Evolutionary conservation across 2,797 vertebrate species (phyloP), one percentile per base, ranked within the genome.

Genomic region (Sebastes alutus): DNA sequence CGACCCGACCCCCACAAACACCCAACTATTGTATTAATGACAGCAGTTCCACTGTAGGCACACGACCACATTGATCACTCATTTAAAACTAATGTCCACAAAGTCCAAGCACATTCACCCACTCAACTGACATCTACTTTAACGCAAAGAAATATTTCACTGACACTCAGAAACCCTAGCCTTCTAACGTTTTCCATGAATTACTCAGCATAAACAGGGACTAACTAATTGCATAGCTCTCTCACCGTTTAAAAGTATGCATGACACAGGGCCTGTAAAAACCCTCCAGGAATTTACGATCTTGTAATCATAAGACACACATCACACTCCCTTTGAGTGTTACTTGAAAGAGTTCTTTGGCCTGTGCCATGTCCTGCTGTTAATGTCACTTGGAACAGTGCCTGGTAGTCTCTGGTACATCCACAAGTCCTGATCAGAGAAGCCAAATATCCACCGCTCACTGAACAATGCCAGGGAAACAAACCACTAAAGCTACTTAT

Each of bases 241-340:
- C 20, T 63, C 6, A 49, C n/a, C 25, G 61, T 27, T 69, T 54
- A n/a, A 52, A 33, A 60, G 30, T 16, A 70, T 32, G 30, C 30
- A 64, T 2, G 33, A 58, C 12, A 3, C 42, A 67, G 46, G 25
- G n/a, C 18, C 30, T 59, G 16, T 23, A 56, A 77, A 68, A 67
- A 22, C 27, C 33, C 42, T 71, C 2, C 5, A 72, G 38, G 68
- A 80, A 83, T 77, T 76, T 72, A 80, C n/a, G 5, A 35, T 62
- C 27, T 70, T 55, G 20, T 20, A 55, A 75, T 78, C 79, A 69
- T 25, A 64, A 62, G 66, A 87, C 25, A 78, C n/a, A 64, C 33
- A 64, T 78, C 33, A 61, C 63, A 65, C 52, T 63, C 10, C 52
- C 23, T 61, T 52, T 29, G n/a, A 64, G 27, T 29, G 65, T 71